Base-by-base conservation (phyloP, 2,797 vertebrate species). In the Scomberomorus guttatus region DNA sequence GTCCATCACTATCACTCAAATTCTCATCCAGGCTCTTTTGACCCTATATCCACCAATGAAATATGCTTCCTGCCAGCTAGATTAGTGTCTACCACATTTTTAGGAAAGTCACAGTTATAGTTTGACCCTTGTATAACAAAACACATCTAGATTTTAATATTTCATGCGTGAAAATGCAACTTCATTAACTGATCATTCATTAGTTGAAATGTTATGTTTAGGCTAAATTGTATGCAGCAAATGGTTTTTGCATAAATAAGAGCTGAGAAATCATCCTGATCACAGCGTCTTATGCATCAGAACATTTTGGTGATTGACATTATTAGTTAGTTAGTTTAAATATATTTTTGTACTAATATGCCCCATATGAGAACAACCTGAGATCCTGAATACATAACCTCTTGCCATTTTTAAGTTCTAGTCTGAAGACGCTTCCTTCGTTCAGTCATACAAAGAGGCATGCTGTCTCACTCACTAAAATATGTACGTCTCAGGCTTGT, bases 401-500 rank as follows among this genome's bases (percentile, higher is more conserved):
- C 29, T 15, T 32, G 67, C 39, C 37, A 60, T 37, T 50, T 42
- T 56, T 15, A 39, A 32, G 18, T 10, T 58, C 32, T 65, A 52
- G 44, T 62, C 37, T 48, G 20, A 42, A 52, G 48, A 69, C 2
- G 51, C 60, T 56, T 56, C 18, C 42, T 51, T 22, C 39, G 22
- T 48, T 50, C 34, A 60, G 24, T 56, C 57, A 46, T 63, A 50
- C 34, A 75, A 50, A 71, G 42, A 69, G 10, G 32, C 39, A 51
- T 54, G 11, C 58, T 60, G 69, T 42, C 77, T 78, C 32, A 8
- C 64, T 50, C 63, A 57, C 63, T 64, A 54, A 42, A 75, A 75
- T 63, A 34, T 79, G 59, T 55, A 24, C 71, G 64, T 81, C 73
- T 63, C 48, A 10, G 56, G 59, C 65, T 65, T 67, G 39, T 70